Evolutionary conservation across 2,113 vertebrate species (phyloP), one percentile per base, ranked within the genome.

Genomic region (Macheiramphus alcinus): DNA sequence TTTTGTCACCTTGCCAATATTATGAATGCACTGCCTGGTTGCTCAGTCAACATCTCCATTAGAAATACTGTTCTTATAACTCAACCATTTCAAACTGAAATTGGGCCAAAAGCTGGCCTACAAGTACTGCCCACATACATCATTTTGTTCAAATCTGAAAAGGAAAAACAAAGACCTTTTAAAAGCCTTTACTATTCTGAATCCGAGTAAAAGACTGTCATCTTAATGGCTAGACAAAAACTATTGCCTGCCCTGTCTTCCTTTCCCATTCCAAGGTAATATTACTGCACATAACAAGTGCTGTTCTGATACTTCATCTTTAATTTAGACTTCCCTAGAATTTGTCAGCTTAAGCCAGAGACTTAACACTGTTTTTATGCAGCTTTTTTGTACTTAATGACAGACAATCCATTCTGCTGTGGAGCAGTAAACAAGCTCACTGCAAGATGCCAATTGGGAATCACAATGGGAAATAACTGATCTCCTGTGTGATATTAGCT

Each of bases 381-480:
- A 63, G 72, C 26, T 73, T 84, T 97, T 92, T 88, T 88, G 48
- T 90, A 45, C 85, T 89, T 94, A 95, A 88, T 7, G 0, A 58
- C 80, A 97, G 72, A 80, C 71, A 82, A 93, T 93, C 76, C 61
- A 63, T 90, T 94, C 88, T 94, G 58, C 66, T 91, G 32, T 0
- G 0, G 82, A 93, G 90, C 48, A 80, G 83, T 97, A 97, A 97
- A 97, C 94, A 98, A 96, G 88, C 88, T 97, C 92, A 91, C 95
- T 90, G 85, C 78, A 75, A 92, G 81, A 92, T 92, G 88, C 85
- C 95, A 87, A 23, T 45, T 53, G 92, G 94, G 95, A 97, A 88
- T 93, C 95, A 82, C 92, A 71, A 96, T 88, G 87, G 97, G 96
- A 97, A 97, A 97, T 79, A 94, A 94, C 93, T 89, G 93, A 95